Percentiles rank a stretch among this genome's conserved stretches.
Conservation (phyloP, 2,888 invertebrate genomes). For the Cosmopolites sordidus region DNA sequence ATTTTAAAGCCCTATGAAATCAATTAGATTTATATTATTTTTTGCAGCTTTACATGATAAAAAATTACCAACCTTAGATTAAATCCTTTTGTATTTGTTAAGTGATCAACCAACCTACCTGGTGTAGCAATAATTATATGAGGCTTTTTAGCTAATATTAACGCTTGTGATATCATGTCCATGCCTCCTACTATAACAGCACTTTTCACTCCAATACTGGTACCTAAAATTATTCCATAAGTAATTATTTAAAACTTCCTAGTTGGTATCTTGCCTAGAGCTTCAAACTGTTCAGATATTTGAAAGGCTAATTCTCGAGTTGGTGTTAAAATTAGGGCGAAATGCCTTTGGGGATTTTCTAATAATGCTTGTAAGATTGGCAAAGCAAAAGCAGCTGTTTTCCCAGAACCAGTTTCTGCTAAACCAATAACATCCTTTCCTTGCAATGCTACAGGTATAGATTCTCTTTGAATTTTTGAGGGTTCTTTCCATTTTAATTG, state of each 20-base stretch:
- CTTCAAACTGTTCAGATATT: slow-evolving; percentile 97
- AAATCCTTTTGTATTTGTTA: slow-evolving; percentile 98
- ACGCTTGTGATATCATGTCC: slow-evolving; percentile 94
- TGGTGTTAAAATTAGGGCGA: slow-evolving; percentile 89
- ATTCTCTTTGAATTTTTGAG: slow-evolving; percentile 91
- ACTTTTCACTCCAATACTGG: slow-evolving; percentile 89
- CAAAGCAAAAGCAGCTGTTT: slow-evolving; percentile 96
- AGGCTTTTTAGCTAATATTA: slow-evolving; percentile 90
- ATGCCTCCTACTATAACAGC: slow-evolving; percentile 97
- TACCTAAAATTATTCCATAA: slow-evolving; percentile 52
- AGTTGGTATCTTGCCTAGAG: slow-evolving; percentile 64
- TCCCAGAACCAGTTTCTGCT: slow-evolving; percentile 88
- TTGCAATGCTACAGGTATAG: slow-evolving; percentile 86
- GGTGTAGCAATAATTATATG: slow-evolving; percentile 97
- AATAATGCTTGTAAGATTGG: slow-evolving; percentile 90
- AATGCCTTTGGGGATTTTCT: slow-evolving; percentile 89
- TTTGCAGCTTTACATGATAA: neutral
- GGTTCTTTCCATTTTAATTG: slow-evolving; percentile 92
- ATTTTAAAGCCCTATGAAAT: slow-evolving; percentile 36
- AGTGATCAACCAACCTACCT: slow-evolving; percentile 90
- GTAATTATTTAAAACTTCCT: neutral
- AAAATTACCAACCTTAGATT: slow-evolving; percentile 54
- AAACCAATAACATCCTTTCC: slow-evolving; percentile 67
- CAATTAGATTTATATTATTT: no score
- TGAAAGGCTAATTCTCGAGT: slow-evolving; percentile 98